A percentile compares a stretch with the other conserved stretches of the same genome.
Conservation (phyloP, 2,113 vertebrate species). For the Paracanthobrama guichenoti region DNA sequence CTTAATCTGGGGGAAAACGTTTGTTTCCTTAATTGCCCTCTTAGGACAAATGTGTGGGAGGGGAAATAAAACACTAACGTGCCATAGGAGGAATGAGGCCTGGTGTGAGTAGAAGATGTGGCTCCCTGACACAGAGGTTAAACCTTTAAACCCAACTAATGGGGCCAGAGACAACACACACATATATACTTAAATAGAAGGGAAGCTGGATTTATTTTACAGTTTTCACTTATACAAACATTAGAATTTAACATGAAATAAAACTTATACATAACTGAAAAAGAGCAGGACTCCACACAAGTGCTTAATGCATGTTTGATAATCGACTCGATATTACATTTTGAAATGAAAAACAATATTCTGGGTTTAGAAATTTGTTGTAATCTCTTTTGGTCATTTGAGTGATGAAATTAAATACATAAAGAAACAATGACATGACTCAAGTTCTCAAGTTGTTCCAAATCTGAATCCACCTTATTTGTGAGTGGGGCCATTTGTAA, state of each 20-base stretch:
- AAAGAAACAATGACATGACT: background rate
- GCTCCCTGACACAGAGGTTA: constrained; percentile 76
- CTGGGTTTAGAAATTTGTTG: background rate
- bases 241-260: background rate
- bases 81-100: constrained; percentile 72
- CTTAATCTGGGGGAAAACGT: constrained; percentile 86
- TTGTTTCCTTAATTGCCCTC: constrained; percentile 91
- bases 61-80: constrained; percentile 77
- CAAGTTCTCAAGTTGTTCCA: background rate
- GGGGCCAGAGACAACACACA: constrained; percentile 66
- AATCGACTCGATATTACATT: background rate
- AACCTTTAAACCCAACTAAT: constrained; percentile 78
- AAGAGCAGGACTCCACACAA: background rate
- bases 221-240: background rate
- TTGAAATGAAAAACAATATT: background rate
- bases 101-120: constrained; percentile 69
- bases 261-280: background rate
- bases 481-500: too few relatives aligned
- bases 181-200: constrained; percentile 3
- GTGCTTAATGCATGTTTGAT: background rate
- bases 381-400: background rate
- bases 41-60: constrained; percentile 84
- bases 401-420: background rate
- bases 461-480: background rate
- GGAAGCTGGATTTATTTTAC: background rate